Conservation (phyloP, 2,797 vertebrate species). For the Margarornis squamiger region DNA sequence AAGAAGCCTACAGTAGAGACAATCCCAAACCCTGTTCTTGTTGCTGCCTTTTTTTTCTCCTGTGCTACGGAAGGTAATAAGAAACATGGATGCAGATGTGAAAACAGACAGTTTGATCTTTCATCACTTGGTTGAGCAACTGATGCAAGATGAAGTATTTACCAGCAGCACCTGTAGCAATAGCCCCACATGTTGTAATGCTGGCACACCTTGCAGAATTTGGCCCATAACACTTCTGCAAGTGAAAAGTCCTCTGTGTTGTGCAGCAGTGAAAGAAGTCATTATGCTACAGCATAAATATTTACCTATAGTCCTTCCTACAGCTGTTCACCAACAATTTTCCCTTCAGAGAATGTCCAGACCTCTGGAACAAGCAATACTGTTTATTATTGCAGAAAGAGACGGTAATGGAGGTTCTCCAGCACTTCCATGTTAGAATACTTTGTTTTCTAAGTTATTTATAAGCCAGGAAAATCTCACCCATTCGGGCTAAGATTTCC, state of each 20-base stretch:
- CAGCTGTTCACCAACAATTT: conserved; percentile 17
- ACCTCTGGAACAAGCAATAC: neutral
- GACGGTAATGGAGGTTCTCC: neutral
- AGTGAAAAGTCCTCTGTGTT: conserved; percentile 25
- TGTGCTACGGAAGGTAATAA: neutral
- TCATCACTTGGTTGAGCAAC: conserved; percentile 24
- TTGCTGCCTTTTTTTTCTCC: neutral
- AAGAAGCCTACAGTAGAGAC: neutral
- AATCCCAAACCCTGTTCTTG: neutral
- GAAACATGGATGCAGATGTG: neutral
- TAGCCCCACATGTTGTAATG: neutral
- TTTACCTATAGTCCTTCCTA: conserved; percentile 47
- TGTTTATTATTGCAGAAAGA: conserved; percentile 6
- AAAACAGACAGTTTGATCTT: conserved; percentile 22
- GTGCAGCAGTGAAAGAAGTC: conserved; percentile 21
- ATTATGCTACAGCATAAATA: conserved; percentile 49
- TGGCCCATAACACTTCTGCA: neutral
- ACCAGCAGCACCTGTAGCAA: conserved; percentile 50
- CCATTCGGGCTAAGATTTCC: neutral
- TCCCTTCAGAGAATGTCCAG: conserved; percentile 17
- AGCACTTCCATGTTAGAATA: neutral
- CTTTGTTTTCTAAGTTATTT: neutral
- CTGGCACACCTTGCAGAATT: conserved; percentile 40
- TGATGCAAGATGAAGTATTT: conserved; percentile 21
- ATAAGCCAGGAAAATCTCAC: neutral